Evolutionary conservation across 2,888 invertebrate species (phyloP), one percentile per base, ranked within the genome.

Genomic region (Athalia rosae): DNA sequence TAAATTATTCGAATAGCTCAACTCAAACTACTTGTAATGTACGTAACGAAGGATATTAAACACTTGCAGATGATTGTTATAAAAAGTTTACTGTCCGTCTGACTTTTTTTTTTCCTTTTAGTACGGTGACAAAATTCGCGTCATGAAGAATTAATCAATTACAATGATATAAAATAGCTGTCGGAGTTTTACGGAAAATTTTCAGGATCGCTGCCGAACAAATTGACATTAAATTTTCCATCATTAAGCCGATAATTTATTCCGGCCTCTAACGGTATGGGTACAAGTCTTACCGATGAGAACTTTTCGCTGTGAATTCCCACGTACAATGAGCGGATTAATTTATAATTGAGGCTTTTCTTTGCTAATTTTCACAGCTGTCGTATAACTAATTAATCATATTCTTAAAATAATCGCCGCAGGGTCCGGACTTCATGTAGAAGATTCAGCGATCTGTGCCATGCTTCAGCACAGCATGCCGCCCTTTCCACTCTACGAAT

Each of bases 391-490:
- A 58, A 71, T 71, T 58, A 71, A 56, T 71, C 56, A 71, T 5
- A 58, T 58, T 45, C 53, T 11, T 53, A n/a, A 41, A 45, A 43
- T 71, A 5, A 71, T 58, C 13, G 56, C 87, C 84, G 2, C 85
- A 92, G 92, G 89, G 69, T 88, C 90, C 77, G 86, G 89, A 63
- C 84, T 86, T 8, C 86, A 89, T 63, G 92, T 93, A n/a, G 83
- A 91, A 88, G 94, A 96, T 83, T 96, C 96, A 0, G 96, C 95
- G 0, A 94, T 96, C 90, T 96, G 96, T 87, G 94, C 93, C 5
- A 93, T 96, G 91, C 91, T 93, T 82, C 76, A 76, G 11, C 92
- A 91, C 79, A 85, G 84, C 58, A 85, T 87, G 83, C 92, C 93
- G 3, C 86, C 91, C 5, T 93, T 94, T 73, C 95, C 95, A 0